These are phyloP conservation scores for Drosophila parvula DNA, from an alignment of 1,140 invertebrate species.

Conservation along the genomic window DNA sequence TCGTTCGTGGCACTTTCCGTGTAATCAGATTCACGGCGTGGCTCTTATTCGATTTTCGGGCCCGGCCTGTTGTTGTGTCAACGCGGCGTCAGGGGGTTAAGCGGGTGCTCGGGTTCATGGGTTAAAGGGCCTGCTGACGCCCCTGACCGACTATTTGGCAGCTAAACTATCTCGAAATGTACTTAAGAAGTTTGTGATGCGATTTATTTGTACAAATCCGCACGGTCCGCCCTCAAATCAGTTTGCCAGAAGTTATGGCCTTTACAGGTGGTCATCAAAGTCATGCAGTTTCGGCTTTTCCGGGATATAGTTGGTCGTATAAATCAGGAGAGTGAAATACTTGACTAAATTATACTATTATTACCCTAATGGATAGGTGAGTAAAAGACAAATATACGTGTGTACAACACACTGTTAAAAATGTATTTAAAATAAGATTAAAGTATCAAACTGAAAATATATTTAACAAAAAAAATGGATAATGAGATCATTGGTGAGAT, in stretches of 20 bases:
- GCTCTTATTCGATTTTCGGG: constrained; percentile 45
- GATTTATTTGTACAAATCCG: constrained; percentile 30
- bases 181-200: constrained; percentile 33
- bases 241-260: constrained; percentile 15
- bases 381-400: background rate
- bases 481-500: background rate
- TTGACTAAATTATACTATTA: constrained; percentile 14
- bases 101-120: background rate
- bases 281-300: too few species aligned
- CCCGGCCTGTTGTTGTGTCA: constrained; percentile 20
- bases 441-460: background rate
- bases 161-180: constrained; percentile 35
- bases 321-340: constrained; percentile 4
- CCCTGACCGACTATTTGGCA: constrained; percentile 20
- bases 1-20: constrained; percentile 49
- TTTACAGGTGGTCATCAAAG: constrained; percentile 14
- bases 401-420: background rate
- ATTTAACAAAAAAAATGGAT: background rate
- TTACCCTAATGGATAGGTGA: constrained; percentile 12
- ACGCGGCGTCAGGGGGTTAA: background rate
- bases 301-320: constrained; percentile 5
- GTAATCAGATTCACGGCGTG: constrained; percentile 50
- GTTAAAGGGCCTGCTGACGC: background rate
- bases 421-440: too few species aligned
- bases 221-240: constrained; percentile 1